These are phyloP conservation scores for Hesperia comma DNA, from an alignment of 2,888 invertebrate genomes.

Conservation along the genomic window DNA sequence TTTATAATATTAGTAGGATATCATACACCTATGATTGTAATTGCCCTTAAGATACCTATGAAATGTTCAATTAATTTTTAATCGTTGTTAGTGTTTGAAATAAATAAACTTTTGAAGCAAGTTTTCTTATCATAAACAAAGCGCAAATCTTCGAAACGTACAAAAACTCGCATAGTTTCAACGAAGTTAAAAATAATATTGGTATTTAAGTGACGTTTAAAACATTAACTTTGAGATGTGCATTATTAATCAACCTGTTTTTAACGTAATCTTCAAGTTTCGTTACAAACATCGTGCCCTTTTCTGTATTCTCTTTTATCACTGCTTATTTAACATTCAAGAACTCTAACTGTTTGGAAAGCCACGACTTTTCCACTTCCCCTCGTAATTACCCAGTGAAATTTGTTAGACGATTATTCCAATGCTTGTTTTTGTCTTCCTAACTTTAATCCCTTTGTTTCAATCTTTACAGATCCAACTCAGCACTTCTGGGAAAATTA, in stretches of 20 bases:
- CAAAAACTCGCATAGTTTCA: too few species aligned
- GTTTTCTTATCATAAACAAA: too few species aligned
- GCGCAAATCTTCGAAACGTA: too few species aligned
- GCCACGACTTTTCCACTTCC: conserved; percentile 18
- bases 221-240: too few species aligned
- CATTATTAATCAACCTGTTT: not conserved
- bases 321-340: conserved; percentile 28
- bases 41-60: too few species aligned
- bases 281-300: not conserved
- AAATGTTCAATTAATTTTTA: too few species aligned
- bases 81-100: too few species aligned
- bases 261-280: not conserved
- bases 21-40: too few species aligned
- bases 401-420: conserved; percentile 18
- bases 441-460: conserved; percentile 31
- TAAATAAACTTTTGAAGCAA: too few species aligned
- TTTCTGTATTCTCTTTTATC: conserved; percentile 22
- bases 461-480: conserved; percentile 28
- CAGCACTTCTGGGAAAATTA: conserved; percentile 10
- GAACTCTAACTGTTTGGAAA: conserved; percentile 17
- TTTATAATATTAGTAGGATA: too few species aligned
- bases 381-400: conserved; percentile 14
- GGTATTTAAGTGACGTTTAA: too few species aligned
- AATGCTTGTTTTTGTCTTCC: conserved; percentile 14
- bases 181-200: too few species aligned